Percentiles rank a stretch among this genome's conserved stretches.
phyloP scores from a whole-genome alignment of 2,113 vertebrate species.

The Castor canadensis region DNA sequence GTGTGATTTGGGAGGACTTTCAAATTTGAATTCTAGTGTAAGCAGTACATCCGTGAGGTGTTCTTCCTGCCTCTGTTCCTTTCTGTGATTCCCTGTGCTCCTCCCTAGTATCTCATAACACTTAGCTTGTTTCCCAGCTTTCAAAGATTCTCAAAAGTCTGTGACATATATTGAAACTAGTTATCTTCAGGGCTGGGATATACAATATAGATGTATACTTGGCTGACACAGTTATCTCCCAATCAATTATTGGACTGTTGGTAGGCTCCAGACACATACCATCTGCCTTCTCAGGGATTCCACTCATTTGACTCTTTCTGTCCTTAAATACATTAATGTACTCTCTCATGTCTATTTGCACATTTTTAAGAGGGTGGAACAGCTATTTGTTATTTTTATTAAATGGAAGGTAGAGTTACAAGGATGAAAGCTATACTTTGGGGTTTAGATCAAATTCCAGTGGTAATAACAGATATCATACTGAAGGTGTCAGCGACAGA shows the following conservation, averaged over 20 bases:
- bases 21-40: neutral
- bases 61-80: neutral
- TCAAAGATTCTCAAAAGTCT: neutral
- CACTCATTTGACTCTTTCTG: neutral
- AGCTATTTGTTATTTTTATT: slow-evolving; percentile 43
- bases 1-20: neutral
- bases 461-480: neutral
- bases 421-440: neutral
- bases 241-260: neutral
- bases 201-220: neutral
- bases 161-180: neutral
- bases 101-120: neutral
- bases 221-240: neutral
- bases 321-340: neutral
- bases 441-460: neutral
- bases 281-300: neutral
- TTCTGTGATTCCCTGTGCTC: neutral
- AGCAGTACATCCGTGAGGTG: neutral
- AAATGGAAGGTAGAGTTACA: slow-evolving; percentile 38
- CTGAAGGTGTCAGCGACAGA: slow-evolving; percentile 15
- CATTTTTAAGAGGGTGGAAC: neutral
- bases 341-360: neutral
- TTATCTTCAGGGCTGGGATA: neutral
- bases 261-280: neutral
- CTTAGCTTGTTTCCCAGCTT: neutral